Evolutionary conservation across 1,140 invertebrate genomes (phyloP), one percentile per base, ranked within the genome.

Genomic region (Drosophila malerkotliana): DNA sequence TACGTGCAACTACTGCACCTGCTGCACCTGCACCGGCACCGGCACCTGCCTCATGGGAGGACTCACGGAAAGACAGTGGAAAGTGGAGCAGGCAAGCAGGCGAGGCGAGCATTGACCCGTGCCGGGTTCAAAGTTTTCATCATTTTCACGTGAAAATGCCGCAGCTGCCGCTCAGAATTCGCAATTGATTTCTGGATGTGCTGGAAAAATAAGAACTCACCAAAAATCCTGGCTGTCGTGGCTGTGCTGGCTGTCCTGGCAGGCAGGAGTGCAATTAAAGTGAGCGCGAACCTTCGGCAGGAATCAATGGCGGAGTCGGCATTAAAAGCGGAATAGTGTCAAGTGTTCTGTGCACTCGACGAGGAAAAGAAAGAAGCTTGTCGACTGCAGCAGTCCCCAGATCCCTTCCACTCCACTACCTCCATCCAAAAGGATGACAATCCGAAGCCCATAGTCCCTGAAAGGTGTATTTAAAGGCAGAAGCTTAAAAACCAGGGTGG

Each of bases 281-380:
- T 64, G 59, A 64, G 47, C 59, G 34, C 41, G 63, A 63, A 66
- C 63, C 63, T 67, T 66, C 63, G 64, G 44, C 34, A 6, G 45
- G 60, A 64, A 67, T 67, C 63, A 66, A 67, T 64, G 41, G 41
- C 10, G 34, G 34, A 44, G 41, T 10, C 58, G 55, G 47, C 60
- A 64, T 67, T 64, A 67, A 67, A 67, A 52, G 34, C 28, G 60
- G 30, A 67, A 67, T 67, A 52, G 63, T 67, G 63, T 67, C 63
- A 67, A 67, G 63, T 64, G 63, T 41, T 59, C 18, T 30, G 32
- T 18, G 45, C 41, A 44, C 41, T 18, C 41, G 41, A 44, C 14
- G n/a, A 4, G n/a, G 39, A 14, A 41, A 41, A 41, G 32, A 34
- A 34, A 34, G 58, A 18, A 66, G 63, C 45, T 66, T 66, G 62